A percentile compares a stretch with the other conserved stretches of the same genome.
These are phyloP conservation scores for Nasonia vitripennis DNA, from an alignment of 1,140 invertebrate species.

Conservation along the genomic window DNA sequence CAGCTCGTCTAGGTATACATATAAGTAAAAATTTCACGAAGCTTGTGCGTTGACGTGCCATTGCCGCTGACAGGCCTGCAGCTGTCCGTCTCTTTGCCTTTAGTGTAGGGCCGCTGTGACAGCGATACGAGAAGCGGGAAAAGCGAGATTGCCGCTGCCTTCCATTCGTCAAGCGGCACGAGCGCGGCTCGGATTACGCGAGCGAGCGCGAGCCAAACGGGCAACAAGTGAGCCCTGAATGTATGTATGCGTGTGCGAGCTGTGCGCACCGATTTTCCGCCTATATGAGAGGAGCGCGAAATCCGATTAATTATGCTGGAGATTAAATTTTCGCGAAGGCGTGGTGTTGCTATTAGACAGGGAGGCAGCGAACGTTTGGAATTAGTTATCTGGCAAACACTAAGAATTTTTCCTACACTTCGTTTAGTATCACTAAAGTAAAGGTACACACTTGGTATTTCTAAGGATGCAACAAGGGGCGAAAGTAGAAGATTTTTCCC, in stretches of 20 bases:
- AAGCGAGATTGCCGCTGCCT: not conserved
- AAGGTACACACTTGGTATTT: no score
- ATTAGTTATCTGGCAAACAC: not conserved
- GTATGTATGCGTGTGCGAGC: not conserved
- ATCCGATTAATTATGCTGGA: conserved; percentile 49
- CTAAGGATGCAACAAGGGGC: no score
- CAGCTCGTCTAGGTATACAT: not conserved
- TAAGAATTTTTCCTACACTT: not conserved
- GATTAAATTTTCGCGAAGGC: conserved; percentile 31
- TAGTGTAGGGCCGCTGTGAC: not conserved
- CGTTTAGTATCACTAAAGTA: no score
- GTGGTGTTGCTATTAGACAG: not conserved
- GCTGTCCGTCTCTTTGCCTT: conserved; percentile 1
- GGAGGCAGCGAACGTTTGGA: not conserved
- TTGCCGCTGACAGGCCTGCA: not conserved
- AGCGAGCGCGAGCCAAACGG: not conserved
- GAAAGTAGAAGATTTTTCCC: no score
- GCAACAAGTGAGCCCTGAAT: no score
- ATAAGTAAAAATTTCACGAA: not conserved
- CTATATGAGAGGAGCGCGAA: not conserved
- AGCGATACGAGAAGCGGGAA: not conserved
- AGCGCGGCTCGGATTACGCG: not conserved
- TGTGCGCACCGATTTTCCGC: conserved; percentile 13
- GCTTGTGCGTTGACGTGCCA: not conserved
- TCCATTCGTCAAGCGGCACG: conserved; percentile 5